Percentiles rank a stretch among this genome's conserved stretches.
These are phyloP conservation scores for Phyto melanocephala DNA, from an alignment of 2,888 invertebrate species.

Conservation along the genomic window DNA sequence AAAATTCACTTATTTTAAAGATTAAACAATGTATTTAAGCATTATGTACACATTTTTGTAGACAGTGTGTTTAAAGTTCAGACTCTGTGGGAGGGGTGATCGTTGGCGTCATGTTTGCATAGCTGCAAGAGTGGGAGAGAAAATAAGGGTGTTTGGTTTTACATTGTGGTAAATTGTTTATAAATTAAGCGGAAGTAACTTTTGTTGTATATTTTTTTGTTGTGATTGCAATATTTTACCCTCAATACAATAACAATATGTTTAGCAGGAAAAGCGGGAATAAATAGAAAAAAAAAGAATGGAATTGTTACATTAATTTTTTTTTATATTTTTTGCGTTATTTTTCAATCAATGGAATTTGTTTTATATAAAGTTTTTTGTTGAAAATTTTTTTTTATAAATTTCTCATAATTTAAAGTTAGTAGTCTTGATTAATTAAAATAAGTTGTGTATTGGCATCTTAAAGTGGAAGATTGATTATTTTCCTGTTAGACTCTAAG, in stretches of 20 bases:
- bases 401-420: no score
- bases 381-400: no score
- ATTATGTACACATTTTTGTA: constrained; percentile 3
- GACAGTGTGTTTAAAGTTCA: neutral
- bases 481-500: no score
- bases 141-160: constrained; percentile 40
- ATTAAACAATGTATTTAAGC: constrained; percentile 6
- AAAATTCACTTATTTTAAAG: constrained; percentile 9
- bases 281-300: neutral
- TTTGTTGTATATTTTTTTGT: constrained; percentile 49
- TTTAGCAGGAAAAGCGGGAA: constrained; percentile 10
- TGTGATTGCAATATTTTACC: neutral
- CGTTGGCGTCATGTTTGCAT: neutral
- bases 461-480: no score
- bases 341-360: no score
- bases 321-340: neutral
- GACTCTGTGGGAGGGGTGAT: neutral
- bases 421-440: no score
- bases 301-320: neutral
- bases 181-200: constrained; percentile 76
- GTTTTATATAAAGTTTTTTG: no score
- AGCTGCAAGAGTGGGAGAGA: neutral
- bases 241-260: constrained; percentile 19
- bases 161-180: constrained; percentile 70
- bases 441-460: no score